phyloP scores from a whole-genome alignment of 1,140 invertebrate species.

The Homarus americanus region DNA sequence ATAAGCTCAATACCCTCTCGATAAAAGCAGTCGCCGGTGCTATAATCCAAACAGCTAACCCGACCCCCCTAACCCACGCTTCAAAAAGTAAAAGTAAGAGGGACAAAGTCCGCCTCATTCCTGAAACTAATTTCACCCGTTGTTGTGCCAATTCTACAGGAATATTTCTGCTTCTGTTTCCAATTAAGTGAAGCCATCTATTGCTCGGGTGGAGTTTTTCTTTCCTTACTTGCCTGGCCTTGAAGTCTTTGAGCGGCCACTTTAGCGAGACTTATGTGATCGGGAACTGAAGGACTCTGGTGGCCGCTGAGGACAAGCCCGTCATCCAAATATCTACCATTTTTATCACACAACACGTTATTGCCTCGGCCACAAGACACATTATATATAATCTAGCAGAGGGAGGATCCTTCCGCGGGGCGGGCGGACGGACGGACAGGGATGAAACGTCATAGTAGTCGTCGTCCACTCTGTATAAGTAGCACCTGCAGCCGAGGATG shows the following conservation, averaged over 20 bases:
- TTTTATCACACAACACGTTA: constrained; percentile 46
- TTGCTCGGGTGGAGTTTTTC: constrained; percentile 41
- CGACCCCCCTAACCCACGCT: no score
- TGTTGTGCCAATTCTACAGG: constrained; percentile 30
- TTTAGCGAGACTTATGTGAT: constrained; percentile 23
- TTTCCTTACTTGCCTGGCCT: constrained; percentile 4
- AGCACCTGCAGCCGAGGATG: no score
- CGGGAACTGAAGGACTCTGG: not conserved
- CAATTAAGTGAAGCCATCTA: constrained; percentile 60
- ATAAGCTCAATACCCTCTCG: not conserved
- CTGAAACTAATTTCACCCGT: constrained; percentile 28
- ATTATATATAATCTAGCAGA: constrained; percentile 34
- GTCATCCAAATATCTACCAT: constrained; percentile 59
- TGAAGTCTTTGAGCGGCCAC: constrained; percentile 16
- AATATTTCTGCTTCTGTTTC: constrained; percentile 66
- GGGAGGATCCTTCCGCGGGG: not conserved
- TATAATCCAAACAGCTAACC: no score
- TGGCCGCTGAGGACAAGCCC: constrained; percentile 17
- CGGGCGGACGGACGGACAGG: no score
- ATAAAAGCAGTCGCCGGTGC: no score
- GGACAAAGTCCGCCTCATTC: constrained; percentile 14
- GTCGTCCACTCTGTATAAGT: no score
- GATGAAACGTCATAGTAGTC: no score
- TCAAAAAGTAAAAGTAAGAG: no score
- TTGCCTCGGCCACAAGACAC: constrained; percentile 31